These are phyloP conservation scores for Cyaniris semiargus DNA, from an alignment of 2,888 invertebrate species.

Conservation along the genomic window DNA sequence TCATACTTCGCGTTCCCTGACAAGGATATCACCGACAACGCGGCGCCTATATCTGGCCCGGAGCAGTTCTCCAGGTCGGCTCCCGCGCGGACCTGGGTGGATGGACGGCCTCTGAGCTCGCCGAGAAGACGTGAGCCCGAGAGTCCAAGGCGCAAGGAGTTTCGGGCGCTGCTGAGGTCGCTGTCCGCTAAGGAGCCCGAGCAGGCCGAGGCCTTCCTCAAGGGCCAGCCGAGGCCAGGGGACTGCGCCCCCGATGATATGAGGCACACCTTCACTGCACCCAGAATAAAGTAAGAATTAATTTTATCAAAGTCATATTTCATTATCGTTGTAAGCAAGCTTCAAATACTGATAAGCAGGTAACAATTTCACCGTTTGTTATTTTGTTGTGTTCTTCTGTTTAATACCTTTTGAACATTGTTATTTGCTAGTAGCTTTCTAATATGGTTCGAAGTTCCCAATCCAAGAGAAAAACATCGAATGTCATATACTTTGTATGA, in stretches of 20 bases:
- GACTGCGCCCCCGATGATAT: conserved; percentile 82
- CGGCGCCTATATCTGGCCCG: conserved; percentile 58
- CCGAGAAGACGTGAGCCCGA: conserved; percentile 67
- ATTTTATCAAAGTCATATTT: background rate
- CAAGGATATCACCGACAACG: conserved; percentile 66
- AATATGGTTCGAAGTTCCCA: no score
- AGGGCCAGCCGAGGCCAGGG: conserved; percentile 85
- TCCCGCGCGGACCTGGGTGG: conserved; percentile 82
- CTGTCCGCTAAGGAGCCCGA: conserved; percentile 83
- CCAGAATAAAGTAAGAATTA: conserved; percentile 66
- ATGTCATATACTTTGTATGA: no score
- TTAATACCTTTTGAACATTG: no score
- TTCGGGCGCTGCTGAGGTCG: conserved; percentile 82
- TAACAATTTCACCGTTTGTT: no score
- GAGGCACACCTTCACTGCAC: conserved; percentile 72
- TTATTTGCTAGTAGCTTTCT: no score
- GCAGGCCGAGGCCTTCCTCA: conserved; percentile 83
- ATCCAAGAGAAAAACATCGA: no score
- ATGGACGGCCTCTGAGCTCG: conserved; percentile 62
- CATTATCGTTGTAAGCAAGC: background rate
- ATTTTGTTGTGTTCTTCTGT: no score
- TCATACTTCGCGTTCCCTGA: conserved; percentile 86
- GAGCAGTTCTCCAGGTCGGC: conserved; percentile 84
- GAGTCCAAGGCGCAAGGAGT: conserved; percentile 75
- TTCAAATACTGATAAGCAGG: background rate